Percentiles rank a stretch among this genome's conserved stretches.
Evolutionary conservation across 2,797 vertebrate species (phyloP).

Genomic region (Artibeus lituratus): DNA sequence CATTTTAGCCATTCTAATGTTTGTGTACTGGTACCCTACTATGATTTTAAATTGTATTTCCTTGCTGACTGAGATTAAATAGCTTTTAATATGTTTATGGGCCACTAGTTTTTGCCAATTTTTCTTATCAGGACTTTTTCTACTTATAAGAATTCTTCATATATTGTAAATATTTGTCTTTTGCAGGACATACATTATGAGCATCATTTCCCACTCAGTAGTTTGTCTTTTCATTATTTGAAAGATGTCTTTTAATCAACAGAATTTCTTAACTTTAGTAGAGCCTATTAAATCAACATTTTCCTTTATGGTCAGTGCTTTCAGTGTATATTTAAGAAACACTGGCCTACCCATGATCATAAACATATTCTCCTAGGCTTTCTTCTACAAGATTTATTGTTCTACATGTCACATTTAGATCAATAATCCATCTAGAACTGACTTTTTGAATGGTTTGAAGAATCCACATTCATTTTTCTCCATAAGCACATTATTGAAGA

Average conservation of each 20-base stretch:
- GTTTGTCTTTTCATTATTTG: background rate
- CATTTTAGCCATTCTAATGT: background rate
- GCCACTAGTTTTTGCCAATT: background rate
- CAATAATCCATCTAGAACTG: background rate
- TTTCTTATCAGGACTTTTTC: background rate
- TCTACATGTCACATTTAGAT: background rate
- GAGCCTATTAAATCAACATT: background rate
- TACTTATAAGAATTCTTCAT: background rate
- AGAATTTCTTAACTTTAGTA: background rate
- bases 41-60: slow-evolving; percentile 1
- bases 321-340: slow-evolving; percentile 16
- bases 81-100: background rate
- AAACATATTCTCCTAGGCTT: background rate
- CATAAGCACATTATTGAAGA: background rate
- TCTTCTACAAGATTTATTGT: background rate
- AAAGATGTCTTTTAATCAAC: background rate
- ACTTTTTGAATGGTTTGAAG: background rate
- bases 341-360: background rate
- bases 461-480: background rate
- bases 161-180: background rate
- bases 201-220: background rate
- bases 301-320: background rate
- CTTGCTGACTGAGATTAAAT: background rate
- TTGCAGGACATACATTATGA: background rate
- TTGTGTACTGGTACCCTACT: background rate